phyloP scores from a whole-genome alignment of 1,140 invertebrate species.

The Lepidostoma basale region DNA sequence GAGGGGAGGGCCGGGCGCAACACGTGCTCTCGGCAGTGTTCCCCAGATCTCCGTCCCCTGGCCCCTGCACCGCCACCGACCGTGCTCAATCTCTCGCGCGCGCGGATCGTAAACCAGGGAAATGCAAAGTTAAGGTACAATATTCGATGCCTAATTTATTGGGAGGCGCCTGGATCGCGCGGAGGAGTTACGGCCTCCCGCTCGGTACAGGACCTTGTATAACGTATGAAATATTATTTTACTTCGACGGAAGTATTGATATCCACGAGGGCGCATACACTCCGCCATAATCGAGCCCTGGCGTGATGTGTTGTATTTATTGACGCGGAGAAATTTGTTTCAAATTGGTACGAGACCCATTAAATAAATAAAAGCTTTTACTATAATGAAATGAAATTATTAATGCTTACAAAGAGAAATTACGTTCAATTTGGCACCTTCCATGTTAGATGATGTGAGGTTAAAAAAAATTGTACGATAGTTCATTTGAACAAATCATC shows the following conservation, averaged over 20 bases:
- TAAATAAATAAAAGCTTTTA: no score
- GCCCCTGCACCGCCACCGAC: no score
- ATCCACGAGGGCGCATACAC: neutral
- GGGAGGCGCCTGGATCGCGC: neutral
- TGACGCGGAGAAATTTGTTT: no score
- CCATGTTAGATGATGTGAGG: no score
- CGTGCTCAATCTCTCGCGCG: neutral
- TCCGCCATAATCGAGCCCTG: neutral
- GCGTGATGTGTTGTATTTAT: neutral
- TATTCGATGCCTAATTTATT: neutral
- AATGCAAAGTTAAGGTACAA: neutral
- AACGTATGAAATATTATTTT: neutral
- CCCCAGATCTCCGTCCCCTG: no score
- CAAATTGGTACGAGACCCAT: no score
- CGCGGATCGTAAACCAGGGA: neutral
- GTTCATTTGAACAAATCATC: no score
- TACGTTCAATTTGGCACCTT: no score
- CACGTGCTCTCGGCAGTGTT: neutral
- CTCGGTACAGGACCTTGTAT: neutral
- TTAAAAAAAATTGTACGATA: no score
- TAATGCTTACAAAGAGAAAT: no score
- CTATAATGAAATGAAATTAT: no score
- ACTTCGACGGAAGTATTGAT: neutral
- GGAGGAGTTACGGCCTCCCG: neutral
- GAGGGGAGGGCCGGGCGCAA: neutral